These are phyloP conservation scores for Synergus laeviventris DNA, from an alignment of 2,888 invertebrate genomes.

Conservation along the genomic window DNA sequence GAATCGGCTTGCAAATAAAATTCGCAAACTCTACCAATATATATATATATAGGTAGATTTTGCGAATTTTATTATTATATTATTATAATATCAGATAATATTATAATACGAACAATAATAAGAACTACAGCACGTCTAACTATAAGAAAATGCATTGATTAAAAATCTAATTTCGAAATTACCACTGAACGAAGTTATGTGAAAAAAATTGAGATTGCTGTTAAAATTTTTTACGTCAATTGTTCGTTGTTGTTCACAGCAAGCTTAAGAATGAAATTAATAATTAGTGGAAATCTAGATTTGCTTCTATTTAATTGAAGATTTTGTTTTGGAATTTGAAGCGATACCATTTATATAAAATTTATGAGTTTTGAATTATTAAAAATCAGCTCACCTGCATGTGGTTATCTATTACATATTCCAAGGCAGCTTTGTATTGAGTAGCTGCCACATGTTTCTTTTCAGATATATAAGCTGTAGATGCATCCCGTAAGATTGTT, in stretches of 20 bases:
- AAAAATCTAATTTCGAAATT: background rate
- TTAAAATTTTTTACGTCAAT: background rate
- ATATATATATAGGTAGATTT: no score
- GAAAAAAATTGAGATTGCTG: background rate
- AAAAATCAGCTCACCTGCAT: background rate
- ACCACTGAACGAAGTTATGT: background rate
- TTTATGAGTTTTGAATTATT: background rate
- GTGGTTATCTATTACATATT: background rate
- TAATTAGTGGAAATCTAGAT: background rate
- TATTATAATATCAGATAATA: no score
- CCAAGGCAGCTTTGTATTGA: background rate
- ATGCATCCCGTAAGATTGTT: background rate
- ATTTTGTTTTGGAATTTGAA: no score
- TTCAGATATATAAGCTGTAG: background rate
- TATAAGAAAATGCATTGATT: background rate
- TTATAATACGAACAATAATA: no score
- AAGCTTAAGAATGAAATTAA: background rate
- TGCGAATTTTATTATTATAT: no score
- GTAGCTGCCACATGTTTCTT: background rate
- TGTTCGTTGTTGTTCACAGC: background rate
- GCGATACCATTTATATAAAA: background rate
- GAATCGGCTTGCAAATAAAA: background rate
- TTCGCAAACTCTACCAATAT: background rate
- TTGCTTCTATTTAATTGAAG: background rate
- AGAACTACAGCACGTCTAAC: background rate